Conservation (phyloP, 1,140 invertebrate genomes). For the Trachymyrmex septentrionalis region DNA sequence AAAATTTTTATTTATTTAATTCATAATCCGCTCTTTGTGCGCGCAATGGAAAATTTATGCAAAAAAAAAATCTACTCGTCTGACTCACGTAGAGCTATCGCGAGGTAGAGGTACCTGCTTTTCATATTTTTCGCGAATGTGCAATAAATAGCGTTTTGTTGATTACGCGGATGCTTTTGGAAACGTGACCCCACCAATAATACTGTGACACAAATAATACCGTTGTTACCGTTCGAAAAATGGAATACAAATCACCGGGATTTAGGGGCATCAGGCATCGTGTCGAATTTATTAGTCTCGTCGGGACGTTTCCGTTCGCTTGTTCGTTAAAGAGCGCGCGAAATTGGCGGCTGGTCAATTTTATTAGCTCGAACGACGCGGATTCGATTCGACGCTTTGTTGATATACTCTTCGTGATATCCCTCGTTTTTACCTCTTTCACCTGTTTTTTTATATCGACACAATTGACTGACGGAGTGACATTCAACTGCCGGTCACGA, state of each 20-base stretch:
- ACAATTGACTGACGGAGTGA: slow-evolving; percentile 67
- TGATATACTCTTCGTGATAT: slow-evolving; percentile 56
- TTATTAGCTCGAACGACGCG: slow-evolving; percentile 35
- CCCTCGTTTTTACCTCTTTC: neutral
- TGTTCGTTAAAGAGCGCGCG: slow-evolving; percentile 56
- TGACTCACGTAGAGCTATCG: neutral
- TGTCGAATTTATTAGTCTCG: slow-evolving; percentile 49
- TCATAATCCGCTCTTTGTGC: neutral
- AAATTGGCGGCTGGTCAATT: slow-evolving; percentile 46
- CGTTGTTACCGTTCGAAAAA: slow-evolving; percentile 41
- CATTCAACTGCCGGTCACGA: slow-evolving; percentile 67
- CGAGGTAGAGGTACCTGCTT: slow-evolving; percentile 20
- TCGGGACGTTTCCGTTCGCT: slow-evolving; percentile 41
- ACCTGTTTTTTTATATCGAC: slow-evolving; percentile 44
- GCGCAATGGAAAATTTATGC: neutral
- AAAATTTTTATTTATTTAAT: slow-evolving; percentile 11
- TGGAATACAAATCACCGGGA: slow-evolving; percentile 51
- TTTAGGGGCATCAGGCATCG: neutral
- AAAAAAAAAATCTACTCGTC: neutral
- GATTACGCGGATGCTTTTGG: slow-evolving; percentile 9
- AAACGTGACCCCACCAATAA: slow-evolving; percentile 35
- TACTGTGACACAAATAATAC: slow-evolving; percentile 59
- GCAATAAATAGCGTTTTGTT: slow-evolving; percentile 48
- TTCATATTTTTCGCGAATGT: slow-evolving; percentile 30
- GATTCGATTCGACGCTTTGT: slow-evolving; percentile 52